Base-by-base conservation (phyloP, 35 echinoderm and acorn worm species). In the Ophioderma brevispina region DNA sequence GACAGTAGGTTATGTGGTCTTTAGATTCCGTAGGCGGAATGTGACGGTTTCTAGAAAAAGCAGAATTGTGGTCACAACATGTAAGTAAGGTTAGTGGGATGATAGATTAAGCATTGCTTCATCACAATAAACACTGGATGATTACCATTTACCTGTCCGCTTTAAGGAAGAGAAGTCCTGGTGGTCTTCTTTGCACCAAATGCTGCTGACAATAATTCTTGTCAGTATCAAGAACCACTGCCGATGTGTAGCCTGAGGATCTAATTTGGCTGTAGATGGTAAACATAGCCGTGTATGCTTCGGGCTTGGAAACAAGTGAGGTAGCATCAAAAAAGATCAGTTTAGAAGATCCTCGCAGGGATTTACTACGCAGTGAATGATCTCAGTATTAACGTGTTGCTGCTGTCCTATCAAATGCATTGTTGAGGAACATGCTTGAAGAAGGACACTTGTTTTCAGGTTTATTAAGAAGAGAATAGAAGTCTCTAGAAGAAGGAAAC, bases 221-320 rank as follows among this genome's bases (percentile, higher is more conserved):
- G 34, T 89, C 87, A 55, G 87, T 90, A 32, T 82, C 59, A 83
- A 84, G 50, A 50, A 76, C 37, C 28, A 90, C 89, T 36, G 89
- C 89, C 31, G 39, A 79, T 75, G 11, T 84, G 80, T 90, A 90
- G 80, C 89, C 89, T 28, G 55, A 36, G 82, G 55, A 90, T 31
- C 80, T 36, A 40, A 90, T 49, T 76, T 40, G 15, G 37, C 36
- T 90, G 82, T 90, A 90, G 31, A 83, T 90, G 21, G 52, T 90
- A 63, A 90, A 90, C 80, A 90, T 84, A 23, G 89, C 89, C 17
- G 89, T 90, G n/a, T 90, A 79, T 84, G 89, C 89, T 56, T 90
- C 89, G 55, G n/a, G 89, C 89, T 46, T 90, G 80, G 80, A 77
- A 90, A 50, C 89, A 90, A 23, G 40, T 78, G 40, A 90, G 81